Base-by-base conservation (phyloP, 2,113 vertebrate species). In the Glaucomys volans region DNA sequence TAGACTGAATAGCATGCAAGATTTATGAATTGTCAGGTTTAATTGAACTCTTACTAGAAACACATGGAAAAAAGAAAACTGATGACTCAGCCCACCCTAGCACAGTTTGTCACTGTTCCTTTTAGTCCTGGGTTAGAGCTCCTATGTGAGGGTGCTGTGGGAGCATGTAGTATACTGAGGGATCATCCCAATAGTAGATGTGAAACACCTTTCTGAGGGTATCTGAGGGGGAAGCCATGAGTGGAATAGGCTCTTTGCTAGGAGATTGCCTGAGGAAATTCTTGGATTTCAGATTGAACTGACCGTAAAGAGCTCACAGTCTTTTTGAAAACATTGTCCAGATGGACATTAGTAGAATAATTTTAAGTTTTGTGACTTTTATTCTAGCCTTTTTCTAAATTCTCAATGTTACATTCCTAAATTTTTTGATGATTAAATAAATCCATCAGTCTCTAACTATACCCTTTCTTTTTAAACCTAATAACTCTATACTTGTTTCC, bases 401-500 rank as follows among this genome's bases (percentile, higher is more conserved):
- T 81, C 67, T 88, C 22, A 50, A 0, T 86, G 54, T 93, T 89
- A 67, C 0, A 40, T 92, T 90, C 66, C 76, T 79, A 32, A 22
- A 4, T 91, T 85, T 96, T 85, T 90, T 37, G n/a, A 83, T 92
- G 69, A 77, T 72, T 67, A 75, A 54, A 47, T 92, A 95, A 80
- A 32, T 64, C 88, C 42, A 5, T 64, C 92, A 90, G 59, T 97
- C 95, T 98, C 74, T 97, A 94, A 98, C 69, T 87, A 0, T 88
- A 64, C 91, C 93, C 89, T 87, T 98, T 97, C 93, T 81, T 2
- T 97, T 98, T 85, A 97, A 96, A 80, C 72, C 90, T 79, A 97
- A 50, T 99, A 99, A 98, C 90, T 57, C 96, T 84, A 62, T 72
- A 83, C 96, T 93, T 97, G 96, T 98, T 98, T 98, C 97, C 98